Base-by-base conservation (phyloP, 2,888 invertebrate species). In the Eulithis prunata region DNA sequence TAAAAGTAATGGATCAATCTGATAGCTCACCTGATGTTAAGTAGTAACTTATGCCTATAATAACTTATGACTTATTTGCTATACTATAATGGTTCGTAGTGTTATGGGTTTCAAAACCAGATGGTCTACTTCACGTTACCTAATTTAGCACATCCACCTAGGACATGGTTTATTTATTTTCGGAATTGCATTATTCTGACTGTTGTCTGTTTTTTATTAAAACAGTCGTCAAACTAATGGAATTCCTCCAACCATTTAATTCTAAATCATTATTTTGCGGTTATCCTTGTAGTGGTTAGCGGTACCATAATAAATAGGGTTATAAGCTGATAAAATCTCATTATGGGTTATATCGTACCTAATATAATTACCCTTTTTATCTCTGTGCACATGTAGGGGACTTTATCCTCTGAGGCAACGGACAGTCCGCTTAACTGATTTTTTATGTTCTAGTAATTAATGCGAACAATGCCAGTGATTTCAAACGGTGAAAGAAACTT, bases 291-390 rank as follows among this genome's bases (percentile, higher is more conserved):
- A 52, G 13, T 28, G 10, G 59, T 43, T 32, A 55, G 56, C 53
- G 64, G n/a, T 21, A 21, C 57, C 54, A 14, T 57, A 57, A 63
- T 60, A 51, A 57, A 62, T 52, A 57, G 49, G 53, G 61, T 60
- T 55, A 57, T 57, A 41, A 54, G 60, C 59, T 64, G 45, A 64
- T 64, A 54, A 36, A 68, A 49, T 51, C 45, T 57, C 54, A 68
- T 68, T 57, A 64, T 38, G 38, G 64, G 63, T 57, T 52, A 59
- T 51, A 63, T 60, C 45, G 56, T 53, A 14, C 58, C 49, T 63
- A 54, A 57, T 63, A 63, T 64, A 49, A 68, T 56, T 59, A 60
- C 46, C 57, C 68, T 51, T 49, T 41, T 46, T 1, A 11, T 10
- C 10, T 11, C 4, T 57, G 46, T 36, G 14, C 14, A 57, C 46